These are phyloP conservation scores for Conomelus anceps DNA, from an alignment of 2,888 invertebrate genomes.

Conservation along the genomic window DNA sequence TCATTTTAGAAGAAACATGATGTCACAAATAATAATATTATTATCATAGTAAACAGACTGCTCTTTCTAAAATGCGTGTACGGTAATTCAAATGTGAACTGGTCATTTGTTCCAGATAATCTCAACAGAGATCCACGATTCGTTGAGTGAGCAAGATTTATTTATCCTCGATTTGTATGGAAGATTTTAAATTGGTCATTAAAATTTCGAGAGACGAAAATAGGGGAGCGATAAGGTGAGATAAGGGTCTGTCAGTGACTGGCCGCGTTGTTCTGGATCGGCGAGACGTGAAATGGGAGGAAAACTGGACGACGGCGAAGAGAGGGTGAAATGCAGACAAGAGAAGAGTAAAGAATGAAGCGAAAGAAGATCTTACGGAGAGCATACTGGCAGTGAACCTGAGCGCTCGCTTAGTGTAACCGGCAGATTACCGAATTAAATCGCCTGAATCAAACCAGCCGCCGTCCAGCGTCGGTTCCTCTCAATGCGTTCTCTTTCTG, in stretches of 20 bases:
- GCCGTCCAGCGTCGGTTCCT: too few species aligned
- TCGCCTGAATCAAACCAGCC: background rate
- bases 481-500: background rate
- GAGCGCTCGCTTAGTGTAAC: background rate
- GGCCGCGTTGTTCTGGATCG: background rate
- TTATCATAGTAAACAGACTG: background rate
- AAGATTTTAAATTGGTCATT: background rate
- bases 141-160: background rate
- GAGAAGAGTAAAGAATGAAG: background rate
- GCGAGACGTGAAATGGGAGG: constrained; percentile 9
- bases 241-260: background rate
- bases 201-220: background rate
- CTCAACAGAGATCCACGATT: background rate
- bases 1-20: too few species aligned
- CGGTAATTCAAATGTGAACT: background rate
- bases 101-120: background rate
- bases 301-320: too few species aligned
- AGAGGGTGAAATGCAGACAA: too few species aligned
- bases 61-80: background rate
- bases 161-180: background rate
- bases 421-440: background rate
- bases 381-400: background rate
- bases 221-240: background rate
- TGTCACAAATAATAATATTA: too few species aligned
- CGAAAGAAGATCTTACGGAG: too few species aligned